Conservation (phyloP, 2,888 invertebrate genomes). For the Lamellibrachia columna region DNA sequence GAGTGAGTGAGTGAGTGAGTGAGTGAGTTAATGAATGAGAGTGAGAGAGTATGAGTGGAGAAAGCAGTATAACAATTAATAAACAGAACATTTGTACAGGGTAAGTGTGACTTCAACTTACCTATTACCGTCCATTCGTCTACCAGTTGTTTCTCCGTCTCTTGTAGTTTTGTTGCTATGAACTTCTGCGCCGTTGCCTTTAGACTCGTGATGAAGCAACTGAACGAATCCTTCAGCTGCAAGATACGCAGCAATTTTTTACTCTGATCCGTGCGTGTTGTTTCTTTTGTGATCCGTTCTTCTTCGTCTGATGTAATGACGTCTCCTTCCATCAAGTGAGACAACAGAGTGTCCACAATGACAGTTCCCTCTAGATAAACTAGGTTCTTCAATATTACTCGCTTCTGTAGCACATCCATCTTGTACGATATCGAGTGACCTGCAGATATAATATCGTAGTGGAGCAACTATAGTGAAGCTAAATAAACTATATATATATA, state of each 20-base stretch:
- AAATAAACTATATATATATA: no score
- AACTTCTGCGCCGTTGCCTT: neutral
- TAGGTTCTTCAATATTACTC: neutral
- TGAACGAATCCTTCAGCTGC: neutral
- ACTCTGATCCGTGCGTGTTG: neutral
- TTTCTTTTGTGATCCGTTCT: neutral
- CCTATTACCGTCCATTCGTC: neutral
- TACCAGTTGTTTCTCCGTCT: neutral
- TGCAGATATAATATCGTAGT: neutral
- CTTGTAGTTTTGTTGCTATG: neutral
- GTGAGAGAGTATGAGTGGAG: neutral
- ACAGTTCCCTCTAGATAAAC: neutral
- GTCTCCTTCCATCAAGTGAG: neutral
- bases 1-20: no score
- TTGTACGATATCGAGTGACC: neutral
- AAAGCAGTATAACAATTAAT: neutral
- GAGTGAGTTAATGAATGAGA: no score
- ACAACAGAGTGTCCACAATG: neutral
- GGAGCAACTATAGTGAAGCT: no score
- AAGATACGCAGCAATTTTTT: slow-evolving; percentile 16
- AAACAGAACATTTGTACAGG: neutral
- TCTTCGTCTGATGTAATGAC: neutral
- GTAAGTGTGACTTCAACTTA: neutral
- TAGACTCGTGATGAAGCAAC: neutral
- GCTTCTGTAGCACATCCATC: neutral